A percentile compares a stretch with the other conserved stretches of the same genome.
Evolutionary conservation across 2,888 invertebrate species (phyloP).

Genomic region (Fragum whitleyi): DNA sequence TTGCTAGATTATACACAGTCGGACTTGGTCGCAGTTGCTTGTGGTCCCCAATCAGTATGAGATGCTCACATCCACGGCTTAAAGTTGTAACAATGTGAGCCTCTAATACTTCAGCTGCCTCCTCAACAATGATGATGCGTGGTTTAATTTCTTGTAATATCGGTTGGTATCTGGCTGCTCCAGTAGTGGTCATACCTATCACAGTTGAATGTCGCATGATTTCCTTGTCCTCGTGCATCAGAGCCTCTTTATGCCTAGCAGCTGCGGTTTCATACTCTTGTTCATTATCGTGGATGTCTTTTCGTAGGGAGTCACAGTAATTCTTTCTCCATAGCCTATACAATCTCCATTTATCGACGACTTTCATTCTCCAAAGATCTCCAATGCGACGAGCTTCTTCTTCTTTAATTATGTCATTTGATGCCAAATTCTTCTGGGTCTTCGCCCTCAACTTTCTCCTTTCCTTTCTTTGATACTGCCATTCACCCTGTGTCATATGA

Average conservation of each 20-base stretch:
- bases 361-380: conserved; percentile 76
- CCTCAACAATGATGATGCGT: conserved; percentile 89
- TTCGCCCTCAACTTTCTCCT: conserved; percentile 58
- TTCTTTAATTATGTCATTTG: conserved; percentile 66
- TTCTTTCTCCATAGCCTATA: conserved; percentile 83
- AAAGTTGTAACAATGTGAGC: conserved; percentile 92
- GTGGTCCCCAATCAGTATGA: conserved; percentile 94
- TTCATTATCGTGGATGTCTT: conserved; percentile 67
- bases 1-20: conserved; percentile 89
- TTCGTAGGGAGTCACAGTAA: conserved; percentile 62
- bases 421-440: conserved; percentile 60
- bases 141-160: conserved; percentile 82
- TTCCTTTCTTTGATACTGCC: conserved; percentile 48
- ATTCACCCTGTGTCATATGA: conserved; percentile 25
- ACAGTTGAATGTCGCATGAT: conserved; percentile 77
- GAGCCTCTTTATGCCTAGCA: conserved; percentile 66
- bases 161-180: conserved; percentile 80
- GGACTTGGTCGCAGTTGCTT: conserved; percentile 92
- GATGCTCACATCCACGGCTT: conserved; percentile 90
- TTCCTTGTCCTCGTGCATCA: conserved; percentile 76
- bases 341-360: conserved; percentile 84
- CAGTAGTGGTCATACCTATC: conserved; percentile 84
- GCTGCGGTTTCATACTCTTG: conserved; percentile 71
- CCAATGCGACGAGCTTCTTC: conserved; percentile 64
- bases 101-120: conserved; percentile 95